phyloP scores from a whole-genome alignment of 2,113 vertebrate species.

The Takifugu flavidus region DNA sequence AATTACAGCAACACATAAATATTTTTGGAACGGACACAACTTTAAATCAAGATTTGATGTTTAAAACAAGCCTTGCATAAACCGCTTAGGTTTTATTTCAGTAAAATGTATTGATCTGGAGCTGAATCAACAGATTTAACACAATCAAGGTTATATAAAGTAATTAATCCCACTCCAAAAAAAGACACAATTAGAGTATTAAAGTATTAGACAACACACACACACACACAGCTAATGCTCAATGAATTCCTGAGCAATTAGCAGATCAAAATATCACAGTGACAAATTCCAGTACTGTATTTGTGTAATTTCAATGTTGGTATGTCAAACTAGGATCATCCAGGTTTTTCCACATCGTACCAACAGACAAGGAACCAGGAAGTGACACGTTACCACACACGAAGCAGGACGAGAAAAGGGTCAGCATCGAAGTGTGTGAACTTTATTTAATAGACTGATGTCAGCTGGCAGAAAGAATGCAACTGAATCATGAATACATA shows the following conservation, averaged over 20 bases:
- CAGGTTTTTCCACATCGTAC: too few relatives aligned
- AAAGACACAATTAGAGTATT: not conserved
- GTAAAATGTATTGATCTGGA: too few relatives aligned
- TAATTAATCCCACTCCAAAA: not conserved
- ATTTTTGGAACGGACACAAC: not conserved
- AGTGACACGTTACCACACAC: not conserved
- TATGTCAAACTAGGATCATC: too few relatives aligned
- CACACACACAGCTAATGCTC: too few relatives aligned
- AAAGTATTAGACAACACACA: not conserved
- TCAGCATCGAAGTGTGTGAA: conserved; percentile 44
- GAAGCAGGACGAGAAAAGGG: not conserved
- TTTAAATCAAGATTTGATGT: not conserved
- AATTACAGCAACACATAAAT: too few relatives aligned
- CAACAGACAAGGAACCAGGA: not conserved
- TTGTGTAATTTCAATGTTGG: too few relatives aligned
- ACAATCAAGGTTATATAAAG: not conserved
- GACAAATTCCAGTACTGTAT: too few relatives aligned
- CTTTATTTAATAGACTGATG: conserved; percentile 59
- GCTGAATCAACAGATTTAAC: too few relatives aligned
- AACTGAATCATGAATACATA: conserved; percentile 42
- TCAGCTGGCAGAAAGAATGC: conserved; percentile 34
- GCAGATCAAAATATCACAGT: too few relatives aligned
- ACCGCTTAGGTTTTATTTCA: too few relatives aligned
- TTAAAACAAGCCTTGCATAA: too few relatives aligned
- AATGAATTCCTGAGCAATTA: too few relatives aligned